A percentile compares a stretch with the other conserved stretches of the same genome.
These are phyloP conservation scores for Helicoverpa zea DNA, from an alignment of 1,140 invertebrate species.

Conservation along the genomic window DNA sequence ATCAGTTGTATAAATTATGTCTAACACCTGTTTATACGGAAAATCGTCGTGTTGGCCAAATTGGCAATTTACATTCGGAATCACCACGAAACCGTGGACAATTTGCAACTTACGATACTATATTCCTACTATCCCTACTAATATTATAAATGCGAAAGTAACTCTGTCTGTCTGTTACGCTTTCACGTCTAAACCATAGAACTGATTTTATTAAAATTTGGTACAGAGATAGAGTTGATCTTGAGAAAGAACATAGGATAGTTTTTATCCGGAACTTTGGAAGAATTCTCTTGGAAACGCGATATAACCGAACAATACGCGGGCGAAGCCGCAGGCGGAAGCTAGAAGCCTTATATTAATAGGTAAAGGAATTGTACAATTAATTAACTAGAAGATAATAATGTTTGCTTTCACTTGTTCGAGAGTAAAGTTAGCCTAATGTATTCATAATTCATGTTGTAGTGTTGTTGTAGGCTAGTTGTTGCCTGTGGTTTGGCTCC, in stretches of 20 bases:
- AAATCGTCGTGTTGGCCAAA: slow-evolving; percentile 73
- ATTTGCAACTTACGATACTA: slow-evolving; percentile 58
- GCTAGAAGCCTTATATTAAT: slow-evolving; percentile 3
- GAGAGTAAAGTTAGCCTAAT: not conserved
- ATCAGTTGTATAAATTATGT: slow-evolving; percentile 73
- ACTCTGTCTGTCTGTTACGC: no score
- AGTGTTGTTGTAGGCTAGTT: not conserved
- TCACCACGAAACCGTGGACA: slow-evolving; percentile 62
- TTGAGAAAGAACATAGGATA: no score
- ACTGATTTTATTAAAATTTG: no score
- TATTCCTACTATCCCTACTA: no score
- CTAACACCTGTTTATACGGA: slow-evolving; percentile 71
- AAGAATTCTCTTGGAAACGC: no score
- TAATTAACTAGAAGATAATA: slow-evolving; percentile 37
- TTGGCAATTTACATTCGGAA: slow-evolving; percentile 80
- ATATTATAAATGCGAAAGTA: no score
- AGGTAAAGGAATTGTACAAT: slow-evolving; percentile 24
- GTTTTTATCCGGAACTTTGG: no score
- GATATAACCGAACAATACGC: no score
- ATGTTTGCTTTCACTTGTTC: slow-evolving; percentile 33
- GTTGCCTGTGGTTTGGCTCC: no score
- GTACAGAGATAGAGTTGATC: no score
- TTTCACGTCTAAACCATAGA: no score
- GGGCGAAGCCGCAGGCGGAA: no score
- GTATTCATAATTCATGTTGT: slow-evolving; percentile 22